A percentile compares a stretch with the other conserved stretches of the same genome.
These are phyloP conservation scores for Masnerella sp. DNA, from an alignment of 2,888 invertebrate species.

Conservation along the genomic window DNA sequence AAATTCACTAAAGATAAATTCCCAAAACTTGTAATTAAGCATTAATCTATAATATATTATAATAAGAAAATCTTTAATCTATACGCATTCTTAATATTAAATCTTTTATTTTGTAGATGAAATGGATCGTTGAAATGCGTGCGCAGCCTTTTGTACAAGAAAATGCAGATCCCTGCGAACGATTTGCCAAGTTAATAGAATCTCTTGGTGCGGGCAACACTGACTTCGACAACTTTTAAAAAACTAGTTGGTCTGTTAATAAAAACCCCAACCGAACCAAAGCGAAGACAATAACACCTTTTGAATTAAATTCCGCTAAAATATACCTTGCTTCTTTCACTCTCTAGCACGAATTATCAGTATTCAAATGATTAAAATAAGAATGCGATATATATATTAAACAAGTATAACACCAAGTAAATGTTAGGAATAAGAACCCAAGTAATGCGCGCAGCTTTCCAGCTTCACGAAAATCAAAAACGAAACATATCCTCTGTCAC, in stretches of 20 bases:
- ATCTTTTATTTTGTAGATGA: constrained; percentile 66
- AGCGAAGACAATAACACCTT: constrained; percentile 20
- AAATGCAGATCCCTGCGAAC: constrained; percentile 64
- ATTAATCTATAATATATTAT: neutral
- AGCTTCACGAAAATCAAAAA: constrained; percentile 21
- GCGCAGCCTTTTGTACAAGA: constrained; percentile 64
- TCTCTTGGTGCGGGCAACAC: constrained; percentile 57
- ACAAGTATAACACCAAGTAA: neutral
- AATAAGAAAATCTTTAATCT: too few species aligned
- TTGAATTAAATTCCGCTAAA: constrained; percentile 7
- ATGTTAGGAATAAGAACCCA: neutral
- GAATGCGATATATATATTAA: constrained; percentile 8
- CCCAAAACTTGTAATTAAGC: constrained; percentile 64
- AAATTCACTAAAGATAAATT: constrained; percentile 67
- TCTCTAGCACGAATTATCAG: constrained; percentile 25
- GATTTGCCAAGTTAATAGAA: constrained; percentile 65
- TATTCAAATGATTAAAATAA: neutral
- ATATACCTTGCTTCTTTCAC: constrained; percentile 12
- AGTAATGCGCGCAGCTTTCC: constrained; percentile 8
- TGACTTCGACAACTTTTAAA: constrained; percentile 66
- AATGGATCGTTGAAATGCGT: constrained; percentile 75
- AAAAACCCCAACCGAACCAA: constrained; percentile 7
- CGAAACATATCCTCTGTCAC: constrained; percentile 31
- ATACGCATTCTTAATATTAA: too few species aligned
- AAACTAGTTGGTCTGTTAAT: neutral